A percentile compares a stretch with the other conserved stretches of the same genome.
phyloP scores from a whole-genome alignment of 2,888 invertebrate genomes.

The Chymomyza caudatula region DNA sequence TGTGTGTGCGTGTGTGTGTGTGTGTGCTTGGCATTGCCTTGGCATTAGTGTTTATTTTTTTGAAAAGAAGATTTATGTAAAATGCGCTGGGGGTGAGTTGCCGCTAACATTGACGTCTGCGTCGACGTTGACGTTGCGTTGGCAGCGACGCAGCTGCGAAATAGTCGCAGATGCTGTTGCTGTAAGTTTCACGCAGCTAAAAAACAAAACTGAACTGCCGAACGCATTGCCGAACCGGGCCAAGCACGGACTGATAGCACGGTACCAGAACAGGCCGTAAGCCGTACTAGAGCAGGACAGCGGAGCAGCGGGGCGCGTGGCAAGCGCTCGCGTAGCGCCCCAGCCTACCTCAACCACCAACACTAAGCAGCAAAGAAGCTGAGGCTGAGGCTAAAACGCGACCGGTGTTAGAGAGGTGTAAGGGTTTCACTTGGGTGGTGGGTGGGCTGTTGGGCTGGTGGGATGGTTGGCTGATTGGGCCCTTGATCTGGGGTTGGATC shows the following conservation, averaged over 20 bases:
- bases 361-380: not conserved
- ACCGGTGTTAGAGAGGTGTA: conserved; percentile 1
- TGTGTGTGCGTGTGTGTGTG: conserved; percentile 50
- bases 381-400: not conserved
- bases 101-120: conserved; percentile 16
- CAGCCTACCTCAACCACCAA: conserved; percentile 3
- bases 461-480: not conserved
- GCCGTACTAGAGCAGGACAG: not conserved
- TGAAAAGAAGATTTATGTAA: conserved; percentile 78
- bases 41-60: conserved; percentile 76
- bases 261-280: too few relatives aligned
- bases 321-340: conserved; percentile 28
- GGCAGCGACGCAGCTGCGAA: conserved; percentile 33
- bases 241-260: not conserved
- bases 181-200: conserved; percentile 62
- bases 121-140: conserved; percentile 21
- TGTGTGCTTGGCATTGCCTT: conserved; percentile 44
- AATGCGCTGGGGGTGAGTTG: conserved; percentile 48
- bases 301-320: not conserved
- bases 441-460: not conserved
- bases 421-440: not conserved
- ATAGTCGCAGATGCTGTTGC: conserved; percentile 72
- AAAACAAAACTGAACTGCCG: conserved; percentile 58
- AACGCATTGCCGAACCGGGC: conserved; percentile 2
- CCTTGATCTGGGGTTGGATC: not conserved